Conservation (phyloP, 2,888 invertebrate genomes). For the Prosopocoilus inquinatus region DNA sequence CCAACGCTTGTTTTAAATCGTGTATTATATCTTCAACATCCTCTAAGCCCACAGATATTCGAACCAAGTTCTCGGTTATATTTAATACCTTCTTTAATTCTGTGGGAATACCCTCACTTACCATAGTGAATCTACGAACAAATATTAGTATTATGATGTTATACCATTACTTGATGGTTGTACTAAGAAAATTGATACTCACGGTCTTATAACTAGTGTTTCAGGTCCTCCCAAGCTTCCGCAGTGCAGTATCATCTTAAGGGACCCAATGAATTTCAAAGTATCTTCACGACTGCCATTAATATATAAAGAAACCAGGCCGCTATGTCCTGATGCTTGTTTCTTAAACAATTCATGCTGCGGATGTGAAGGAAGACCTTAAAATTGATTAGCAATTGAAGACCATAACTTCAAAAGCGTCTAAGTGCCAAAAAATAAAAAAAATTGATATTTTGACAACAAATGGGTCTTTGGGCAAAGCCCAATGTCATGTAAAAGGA, state of each 20-base stretch:
- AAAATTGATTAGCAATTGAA: not conserved
- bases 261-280: conserved; percentile 66
- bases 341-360: conserved; percentile 76
- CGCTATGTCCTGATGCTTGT: conserved; percentile 86
- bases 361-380: conserved; percentile 80
- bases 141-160: not conserved
- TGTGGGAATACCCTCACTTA: conserved; percentile 86
- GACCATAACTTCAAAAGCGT: too few species aligned
- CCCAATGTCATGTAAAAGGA: too few species aligned
- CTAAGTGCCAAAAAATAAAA: too few species aligned
- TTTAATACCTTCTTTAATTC: conserved; percentile 70
- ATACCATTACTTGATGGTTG: not conserved
- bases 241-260: conserved; percentile 83
- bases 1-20: conserved; percentile 82
- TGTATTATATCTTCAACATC: conserved; percentile 78
- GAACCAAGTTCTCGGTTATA: conserved; percentile 80
- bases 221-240: conserved; percentile 96
- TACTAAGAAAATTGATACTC: conserved; percentile 48
- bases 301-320: conserved; percentile 87
- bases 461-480: too few species aligned
- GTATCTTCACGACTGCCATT: conserved; percentile 74
- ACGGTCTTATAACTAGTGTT: conserved; percentile 92
- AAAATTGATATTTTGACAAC: too few species aligned
- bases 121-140: conserved; percentile 78
- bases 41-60: conserved; percentile 90